Evolutionary conservation across 2,113 vertebrate species (phyloP).

Genomic region (Vombatus ursinus): DNA sequence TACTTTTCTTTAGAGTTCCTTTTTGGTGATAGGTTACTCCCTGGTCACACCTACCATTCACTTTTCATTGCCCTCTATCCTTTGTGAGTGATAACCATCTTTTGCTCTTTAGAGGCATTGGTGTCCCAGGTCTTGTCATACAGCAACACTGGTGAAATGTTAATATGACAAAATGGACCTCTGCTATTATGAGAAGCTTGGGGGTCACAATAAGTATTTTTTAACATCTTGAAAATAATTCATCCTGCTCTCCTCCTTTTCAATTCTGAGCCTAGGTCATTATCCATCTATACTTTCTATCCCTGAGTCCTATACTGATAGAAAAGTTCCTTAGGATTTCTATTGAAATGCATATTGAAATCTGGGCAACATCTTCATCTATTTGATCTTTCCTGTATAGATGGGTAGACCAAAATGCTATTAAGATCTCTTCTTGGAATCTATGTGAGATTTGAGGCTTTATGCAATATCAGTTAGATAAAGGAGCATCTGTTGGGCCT

Average conservation of each 20-base stretch:
- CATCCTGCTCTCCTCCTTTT: neutral
- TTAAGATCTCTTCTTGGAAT: neutral
- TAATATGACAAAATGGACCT: neutral
- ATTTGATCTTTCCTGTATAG: neutral
- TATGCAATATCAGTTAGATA: neutral
- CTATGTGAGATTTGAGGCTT: neutral
- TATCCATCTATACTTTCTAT: neutral
- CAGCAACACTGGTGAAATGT: neutral
- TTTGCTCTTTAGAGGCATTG: neutral
- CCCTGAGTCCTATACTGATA: neutral
- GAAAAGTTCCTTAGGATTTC: neutral
- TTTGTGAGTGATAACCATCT: neutral
- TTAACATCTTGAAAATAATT: neutral
- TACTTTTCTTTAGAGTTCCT: neutral
- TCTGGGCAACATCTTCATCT: neutral
- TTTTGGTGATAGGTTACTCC: neutral
- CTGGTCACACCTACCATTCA: neutral
- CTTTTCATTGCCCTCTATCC: neutral
- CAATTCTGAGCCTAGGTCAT: neutral
- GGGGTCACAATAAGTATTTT: neutral
- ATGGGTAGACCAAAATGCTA: neutral
- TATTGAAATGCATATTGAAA: neutral
- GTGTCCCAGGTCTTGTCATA: neutral
- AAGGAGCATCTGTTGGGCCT: neutral
- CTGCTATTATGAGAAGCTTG: neutral